Conservation (phyloP, 2,888 invertebrate species). For the Pristionchus fissidentatus region DNA sequence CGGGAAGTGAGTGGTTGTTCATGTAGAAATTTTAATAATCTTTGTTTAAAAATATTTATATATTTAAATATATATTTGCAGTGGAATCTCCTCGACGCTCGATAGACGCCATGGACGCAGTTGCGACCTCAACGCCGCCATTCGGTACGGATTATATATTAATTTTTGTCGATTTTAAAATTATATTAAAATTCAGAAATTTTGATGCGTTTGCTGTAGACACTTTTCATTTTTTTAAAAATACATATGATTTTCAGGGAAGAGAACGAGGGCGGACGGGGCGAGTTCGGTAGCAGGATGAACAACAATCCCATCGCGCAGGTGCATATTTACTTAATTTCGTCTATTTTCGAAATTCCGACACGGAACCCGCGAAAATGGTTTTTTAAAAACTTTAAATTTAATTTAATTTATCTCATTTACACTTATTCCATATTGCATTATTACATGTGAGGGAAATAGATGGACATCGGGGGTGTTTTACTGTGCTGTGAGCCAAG, state of each 20-base stretch:
- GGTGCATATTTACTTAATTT: neutral
- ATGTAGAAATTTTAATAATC: too few relatives aligned
- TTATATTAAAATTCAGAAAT: neutral
- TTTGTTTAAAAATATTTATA: neutral
- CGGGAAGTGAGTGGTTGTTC: too few relatives aligned
- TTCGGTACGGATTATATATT: neutral
- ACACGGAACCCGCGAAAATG: neutral
- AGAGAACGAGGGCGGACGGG: slow-evolving; percentile 32
- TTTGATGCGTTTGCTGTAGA: neutral
- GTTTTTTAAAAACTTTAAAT: neutral
- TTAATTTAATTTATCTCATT: too few relatives aligned
- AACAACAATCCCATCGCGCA: slow-evolving; percentile 48
- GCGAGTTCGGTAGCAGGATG: slow-evolving; percentile 40
- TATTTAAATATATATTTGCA: slow-evolving; percentile 11
- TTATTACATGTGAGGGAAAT: neutral
- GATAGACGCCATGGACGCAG: slow-evolving; percentile 65
- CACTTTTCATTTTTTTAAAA: neutral
- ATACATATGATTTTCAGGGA: slow-evolving; percentile 14
- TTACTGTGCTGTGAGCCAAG: too few relatives aligned
- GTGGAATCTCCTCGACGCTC: slow-evolving; percentile 54
- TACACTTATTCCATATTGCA: too few relatives aligned
- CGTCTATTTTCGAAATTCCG: neutral
- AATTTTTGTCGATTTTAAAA: neutral
- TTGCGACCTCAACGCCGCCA: slow-evolving; percentile 63
- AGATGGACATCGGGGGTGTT: too few relatives aligned